Percentiles rank a stretch among this genome's conserved stretches.
Conservation (phyloP, 2,113 vertebrate species). For the Pan paniscus region DNA sequence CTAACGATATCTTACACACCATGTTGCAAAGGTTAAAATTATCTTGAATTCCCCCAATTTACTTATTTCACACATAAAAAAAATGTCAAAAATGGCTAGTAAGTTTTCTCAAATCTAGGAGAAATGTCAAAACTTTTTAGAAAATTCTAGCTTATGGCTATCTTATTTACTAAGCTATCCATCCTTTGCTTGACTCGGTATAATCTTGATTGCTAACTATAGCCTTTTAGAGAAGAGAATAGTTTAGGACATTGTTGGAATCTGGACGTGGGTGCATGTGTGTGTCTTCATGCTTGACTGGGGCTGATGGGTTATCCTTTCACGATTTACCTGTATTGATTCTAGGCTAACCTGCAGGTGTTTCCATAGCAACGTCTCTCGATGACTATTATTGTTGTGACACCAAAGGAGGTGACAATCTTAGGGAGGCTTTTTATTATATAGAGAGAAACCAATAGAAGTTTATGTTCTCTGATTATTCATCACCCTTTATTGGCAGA, state of each 20-base stretch:
- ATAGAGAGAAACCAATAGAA: background rate
- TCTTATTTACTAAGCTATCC: background rate
- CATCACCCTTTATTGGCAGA: background rate
- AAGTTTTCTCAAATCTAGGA: background rate
- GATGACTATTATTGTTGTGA: background rate
- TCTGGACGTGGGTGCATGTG: background rate
- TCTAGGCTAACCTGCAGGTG: background rate
- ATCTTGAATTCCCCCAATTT: background rate
- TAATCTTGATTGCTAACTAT: background rate
- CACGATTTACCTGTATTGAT: background rate
- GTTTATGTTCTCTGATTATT: background rate
- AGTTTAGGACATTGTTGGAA: background rate
- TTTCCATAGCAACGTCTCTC: background rate
- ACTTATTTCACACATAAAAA: background rate
- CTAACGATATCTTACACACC: background rate
- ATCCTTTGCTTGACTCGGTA: background rate
- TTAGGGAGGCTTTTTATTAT: background rate
- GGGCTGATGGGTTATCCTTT: background rate
- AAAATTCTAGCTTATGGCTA: background rate
- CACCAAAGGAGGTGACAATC: background rate
- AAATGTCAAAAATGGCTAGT: background rate
- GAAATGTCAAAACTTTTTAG: background rate
- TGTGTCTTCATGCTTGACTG: background rate
- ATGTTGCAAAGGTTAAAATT: background rate
- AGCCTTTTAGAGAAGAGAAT: background rate